A percentile compares a stretch with the other conserved stretches of the same genome.
Conservation (phyloP, 2,888 invertebrate genomes). For the Sinelater perroti region DNA sequence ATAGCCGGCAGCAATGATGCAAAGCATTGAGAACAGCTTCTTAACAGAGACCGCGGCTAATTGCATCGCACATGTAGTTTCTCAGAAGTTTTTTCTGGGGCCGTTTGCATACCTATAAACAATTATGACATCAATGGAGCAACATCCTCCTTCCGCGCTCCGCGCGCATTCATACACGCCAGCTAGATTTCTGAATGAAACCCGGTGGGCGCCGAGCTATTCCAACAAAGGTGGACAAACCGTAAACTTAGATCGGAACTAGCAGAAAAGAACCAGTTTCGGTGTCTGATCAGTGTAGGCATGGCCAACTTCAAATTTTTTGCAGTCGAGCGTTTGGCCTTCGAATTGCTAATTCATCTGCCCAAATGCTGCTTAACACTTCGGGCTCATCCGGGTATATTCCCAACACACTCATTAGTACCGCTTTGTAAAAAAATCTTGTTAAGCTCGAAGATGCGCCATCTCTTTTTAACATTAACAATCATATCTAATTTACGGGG, state of each 20-base stretch:
- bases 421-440: too few relatives aligned
- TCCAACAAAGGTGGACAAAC: slow-evolving; percentile 19
- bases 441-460: too few relatives aligned
- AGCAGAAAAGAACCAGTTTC: slow-evolving; percentile 21
- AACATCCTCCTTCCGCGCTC: too few relatives aligned
- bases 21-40: too few relatives aligned
- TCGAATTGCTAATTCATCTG: neutral
- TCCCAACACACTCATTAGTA: too few relatives aligned
- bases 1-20: too few relatives aligned
- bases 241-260: slow-evolving; percentile 18
- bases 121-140: neutral
- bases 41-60: too few relatives aligned
- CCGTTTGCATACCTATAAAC: neutral
- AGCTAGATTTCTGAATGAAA: slow-evolving; percentile 18
- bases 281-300: slow-evolving; percentile 18
- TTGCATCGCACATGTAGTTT: too few relatives aligned
- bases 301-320: slow-evolving; percentile 27
- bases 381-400: too few relatives aligned
- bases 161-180: too few relatives aligned
- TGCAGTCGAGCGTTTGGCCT: neutral
- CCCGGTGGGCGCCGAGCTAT: slow-evolving; percentile 16
- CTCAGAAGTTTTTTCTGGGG: neutral
- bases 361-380: slow-evolving; percentile 15
- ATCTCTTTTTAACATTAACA: too few relatives aligned
- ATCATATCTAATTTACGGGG: too few relatives aligned